Evolutionary conservation across 2,113 vertebrate species (phyloP), one percentile per base, ranked within the genome.

Genomic region (Regulus satrapa): DNA sequence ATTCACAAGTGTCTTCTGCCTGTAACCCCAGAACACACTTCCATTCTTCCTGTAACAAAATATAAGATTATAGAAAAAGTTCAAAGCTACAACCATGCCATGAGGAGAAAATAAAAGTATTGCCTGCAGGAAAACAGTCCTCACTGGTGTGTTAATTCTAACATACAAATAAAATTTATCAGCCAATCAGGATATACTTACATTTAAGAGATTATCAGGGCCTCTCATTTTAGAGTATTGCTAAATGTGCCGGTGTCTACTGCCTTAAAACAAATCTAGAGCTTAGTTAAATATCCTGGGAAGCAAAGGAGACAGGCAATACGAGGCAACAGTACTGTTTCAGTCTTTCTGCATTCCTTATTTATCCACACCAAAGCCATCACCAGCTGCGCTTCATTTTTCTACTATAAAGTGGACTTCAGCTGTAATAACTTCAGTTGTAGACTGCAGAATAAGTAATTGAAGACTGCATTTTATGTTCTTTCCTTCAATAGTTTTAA

Each of bases 401-500:
- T 73, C 69, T 87, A 45, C 43, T 49, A 31, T 51, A 81, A 92
- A 91, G 80, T 91, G 85, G 92, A 93, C 92, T 93, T 97, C 62
- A 85, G 45, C 43, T 63, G 41, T 73, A 92, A 91, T 91, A 81
- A 78, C 34, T 91, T 91, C 69, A 96, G 61, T 52, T 92, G 38
- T 28, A 90, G 46, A 54, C 38, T 72, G 74, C 63, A 77, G 31
- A 88, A 97, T 89, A 77, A 91, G 75, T 73, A 67, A 92, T 73
- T 92, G 66, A 94, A 88, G 67, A 78, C 79, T 95, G 73, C 58
- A 31, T 31, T 84, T 96, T 71, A 74, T 93, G 64, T 48, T 93
- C 28, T 67, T 95, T 59, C 87, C 55, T 92, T 76, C 82, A 52
- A 71, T 95, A 94, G 69, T 89, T 91, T 93, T 92, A 96, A 94